A percentile compares a stretch with the other conserved stretches of the same genome.
Evolutionary conservation across 2,113 vertebrate species (phyloP).

Genomic region (Dermatemys mawii): DNA sequence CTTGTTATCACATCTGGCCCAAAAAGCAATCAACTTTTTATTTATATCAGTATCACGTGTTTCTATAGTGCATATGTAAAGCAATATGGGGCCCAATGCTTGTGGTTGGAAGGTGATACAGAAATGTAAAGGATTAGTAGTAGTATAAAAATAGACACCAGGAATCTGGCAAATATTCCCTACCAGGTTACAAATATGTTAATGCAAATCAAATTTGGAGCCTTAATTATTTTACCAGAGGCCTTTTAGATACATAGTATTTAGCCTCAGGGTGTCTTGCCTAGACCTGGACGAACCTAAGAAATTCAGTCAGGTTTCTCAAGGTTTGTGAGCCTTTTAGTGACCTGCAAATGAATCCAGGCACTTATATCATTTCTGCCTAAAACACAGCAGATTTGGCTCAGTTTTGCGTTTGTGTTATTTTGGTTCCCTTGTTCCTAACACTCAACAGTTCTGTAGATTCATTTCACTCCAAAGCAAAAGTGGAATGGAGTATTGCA

Average conservation of each 20-base stretch:
- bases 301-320: constrained; percentile 33
- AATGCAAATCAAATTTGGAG: constrained; percentile 66
- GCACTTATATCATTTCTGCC: neutral
- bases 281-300: neutral
- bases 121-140: constrained; percentile 71
- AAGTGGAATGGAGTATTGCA: neutral
- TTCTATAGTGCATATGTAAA: constrained; percentile 47
- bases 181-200: constrained; percentile 69
- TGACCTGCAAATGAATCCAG: neutral
- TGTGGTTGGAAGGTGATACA: constrained; percentile 69
- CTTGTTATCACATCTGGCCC: constrained; percentile 1
- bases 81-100: constrained; percentile 38
- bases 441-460: constrained; percentile 14
- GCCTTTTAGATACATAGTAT: constrained; percentile 65
- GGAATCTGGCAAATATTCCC: constrained; percentile 71
- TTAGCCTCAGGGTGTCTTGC: constrained; percentile 66
- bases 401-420: neutral
- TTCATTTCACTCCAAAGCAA: neutral
- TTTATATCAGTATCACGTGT: neutral
- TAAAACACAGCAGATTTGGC: neutral
- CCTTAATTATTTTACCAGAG: constrained; percentile 73
- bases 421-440: neutral
- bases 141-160: constrained; percentile 69
- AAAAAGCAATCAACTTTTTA: neutral
- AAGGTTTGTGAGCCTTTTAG: neutral